phyloP scores from a whole-genome alignment of 2,797 vertebrate genomes.

The Smutsia gigantea region DNA sequence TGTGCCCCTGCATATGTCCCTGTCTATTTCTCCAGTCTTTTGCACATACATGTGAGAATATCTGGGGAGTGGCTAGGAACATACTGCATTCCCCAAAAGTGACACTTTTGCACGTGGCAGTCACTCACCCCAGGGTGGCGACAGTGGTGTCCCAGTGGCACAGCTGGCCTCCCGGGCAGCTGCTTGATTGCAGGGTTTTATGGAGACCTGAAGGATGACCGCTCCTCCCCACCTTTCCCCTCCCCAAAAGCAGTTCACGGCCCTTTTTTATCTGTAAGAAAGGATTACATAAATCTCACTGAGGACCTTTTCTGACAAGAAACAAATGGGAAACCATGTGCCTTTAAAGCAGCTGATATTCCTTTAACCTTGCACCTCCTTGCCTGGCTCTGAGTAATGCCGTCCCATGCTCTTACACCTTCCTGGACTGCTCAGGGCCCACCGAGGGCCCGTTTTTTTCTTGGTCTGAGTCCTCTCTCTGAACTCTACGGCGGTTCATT shows the following conservation, averaged over 20 bases:
- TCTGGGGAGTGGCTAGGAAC: background rate
- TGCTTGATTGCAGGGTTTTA: background rate
- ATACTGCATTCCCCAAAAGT: background rate
- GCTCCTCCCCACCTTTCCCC: background rate
- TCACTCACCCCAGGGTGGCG: rapidly evolving
- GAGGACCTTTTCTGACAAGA: background rate
- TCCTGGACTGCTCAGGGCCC: background rate
- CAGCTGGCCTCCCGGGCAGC: background rate
- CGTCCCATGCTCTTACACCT: rapidly evolving
- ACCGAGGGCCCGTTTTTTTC: background rate
- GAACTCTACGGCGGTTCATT: background rate
- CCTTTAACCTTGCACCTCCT: background rate
- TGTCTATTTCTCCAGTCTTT: background rate
- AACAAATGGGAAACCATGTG: background rate
- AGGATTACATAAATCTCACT: background rate
- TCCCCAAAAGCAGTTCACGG: background rate
- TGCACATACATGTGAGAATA: background rate
- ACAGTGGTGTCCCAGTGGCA: no score
- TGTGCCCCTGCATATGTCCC: background rate
- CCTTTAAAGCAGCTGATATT: background rate
- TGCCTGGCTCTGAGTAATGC: background rate
- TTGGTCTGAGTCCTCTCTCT: background rate
- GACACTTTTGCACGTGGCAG: background rate
- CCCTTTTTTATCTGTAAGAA: background rate
- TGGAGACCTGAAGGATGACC: background rate